Percentiles rank a stretch among this genome's conserved stretches.
Conservation (phyloP, 2,888 invertebrate genomes). For the Drosophila antonietae region DNA sequence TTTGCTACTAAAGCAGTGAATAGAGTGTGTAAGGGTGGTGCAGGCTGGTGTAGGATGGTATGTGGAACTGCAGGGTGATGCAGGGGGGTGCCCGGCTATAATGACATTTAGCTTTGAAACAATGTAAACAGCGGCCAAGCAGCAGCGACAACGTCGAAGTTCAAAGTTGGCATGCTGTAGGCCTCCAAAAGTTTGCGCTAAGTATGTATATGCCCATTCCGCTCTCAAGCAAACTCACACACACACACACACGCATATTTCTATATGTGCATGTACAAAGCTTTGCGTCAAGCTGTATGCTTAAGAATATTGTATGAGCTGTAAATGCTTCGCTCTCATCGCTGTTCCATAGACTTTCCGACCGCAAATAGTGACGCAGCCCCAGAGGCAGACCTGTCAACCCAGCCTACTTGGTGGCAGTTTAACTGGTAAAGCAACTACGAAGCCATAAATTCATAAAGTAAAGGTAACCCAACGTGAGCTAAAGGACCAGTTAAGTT, state of each 20-base stretch:
- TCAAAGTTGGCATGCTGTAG: conserved; percentile 72
- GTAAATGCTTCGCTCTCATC: conserved; percentile 58
- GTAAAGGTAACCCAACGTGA: conserved; percentile 44
- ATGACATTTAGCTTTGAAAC: conserved; percentile 80
- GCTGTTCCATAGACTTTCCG: conserved; percentile 45
- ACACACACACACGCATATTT: conserved; percentile 21
- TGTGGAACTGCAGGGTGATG: neutral
- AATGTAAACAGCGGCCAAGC: conserved; percentile 70
- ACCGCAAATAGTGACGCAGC: conserved; percentile 63
- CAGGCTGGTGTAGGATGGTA: neutral
- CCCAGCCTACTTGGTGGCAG: conserved; percentile 34
- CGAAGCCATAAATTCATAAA: conserved; percentile 69
- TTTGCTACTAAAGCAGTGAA: conserved; percentile 65
- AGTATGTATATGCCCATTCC: conserved; percentile 64
- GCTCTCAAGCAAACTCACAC: conserved; percentile 10
- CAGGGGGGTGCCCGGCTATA: conserved; percentile 43
- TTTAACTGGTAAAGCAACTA: conserved; percentile 61
- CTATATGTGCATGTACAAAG: conserved; percentile 15
- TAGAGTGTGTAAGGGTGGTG: neutral
- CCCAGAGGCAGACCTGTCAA: conserved; percentile 6
- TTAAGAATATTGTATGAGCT: conserved; percentile 74
- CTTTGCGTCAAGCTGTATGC: conserved; percentile 57
- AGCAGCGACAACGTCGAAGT: conserved; percentile 61
- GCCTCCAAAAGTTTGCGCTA: conserved; percentile 65
- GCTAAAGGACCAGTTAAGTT: conserved; percentile 49